These are phyloP conservation scores for Alloscopus bannaensis DNA, from an alignment of 2,888 invertebrate genomes.

Conservation along the genomic window DNA sequence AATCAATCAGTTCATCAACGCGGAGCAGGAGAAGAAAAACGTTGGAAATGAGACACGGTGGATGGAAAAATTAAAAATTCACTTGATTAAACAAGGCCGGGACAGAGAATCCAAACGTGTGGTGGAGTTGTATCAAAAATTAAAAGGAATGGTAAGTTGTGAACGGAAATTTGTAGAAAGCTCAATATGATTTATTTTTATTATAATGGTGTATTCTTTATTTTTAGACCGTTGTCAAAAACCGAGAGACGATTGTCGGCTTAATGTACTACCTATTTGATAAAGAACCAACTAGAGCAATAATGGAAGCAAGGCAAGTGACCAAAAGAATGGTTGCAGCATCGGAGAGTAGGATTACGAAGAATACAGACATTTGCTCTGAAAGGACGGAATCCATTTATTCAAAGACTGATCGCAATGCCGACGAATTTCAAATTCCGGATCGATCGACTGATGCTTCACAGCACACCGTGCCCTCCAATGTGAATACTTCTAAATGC, in stretches of 20 bases:
- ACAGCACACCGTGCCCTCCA: too few species aligned
- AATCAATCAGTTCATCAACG: constrained; percentile 21
- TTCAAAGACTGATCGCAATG: too few species aligned
- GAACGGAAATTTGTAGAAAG: not conserved
- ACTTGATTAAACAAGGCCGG: constrained; percentile 72
- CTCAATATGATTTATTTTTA: not conserved
- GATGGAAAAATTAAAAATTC: constrained; percentile 73
- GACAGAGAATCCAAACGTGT: constrained; percentile 76
- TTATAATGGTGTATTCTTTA: constrained; percentile 26
- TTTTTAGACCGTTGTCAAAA: constrained; percentile 79
- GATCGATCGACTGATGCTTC: too few species aligned
- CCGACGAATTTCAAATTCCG: too few species aligned
- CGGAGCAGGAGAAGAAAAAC: constrained; percentile 41
- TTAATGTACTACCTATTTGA: constrained; percentile 75
- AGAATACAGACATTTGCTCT: too few species aligned
- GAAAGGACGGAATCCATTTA: too few species aligned
- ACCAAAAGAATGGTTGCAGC: not conserved
- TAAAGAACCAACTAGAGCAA: constrained; percentile 58
- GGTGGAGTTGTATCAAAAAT: constrained; percentile 76
- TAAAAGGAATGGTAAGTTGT: constrained; percentile 75
- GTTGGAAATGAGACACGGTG: constrained; percentile 72
- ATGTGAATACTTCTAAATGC: too few species aligned
- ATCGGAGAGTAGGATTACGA: too few species aligned
- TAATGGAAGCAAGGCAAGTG: constrained; percentile 32
- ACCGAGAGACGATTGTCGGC: constrained; percentile 79